Percentiles rank a stretch among this genome's conserved stretches.
Conservation (phyloP, 2,797 vertebrate species). For the Zalophus californianus region DNA sequence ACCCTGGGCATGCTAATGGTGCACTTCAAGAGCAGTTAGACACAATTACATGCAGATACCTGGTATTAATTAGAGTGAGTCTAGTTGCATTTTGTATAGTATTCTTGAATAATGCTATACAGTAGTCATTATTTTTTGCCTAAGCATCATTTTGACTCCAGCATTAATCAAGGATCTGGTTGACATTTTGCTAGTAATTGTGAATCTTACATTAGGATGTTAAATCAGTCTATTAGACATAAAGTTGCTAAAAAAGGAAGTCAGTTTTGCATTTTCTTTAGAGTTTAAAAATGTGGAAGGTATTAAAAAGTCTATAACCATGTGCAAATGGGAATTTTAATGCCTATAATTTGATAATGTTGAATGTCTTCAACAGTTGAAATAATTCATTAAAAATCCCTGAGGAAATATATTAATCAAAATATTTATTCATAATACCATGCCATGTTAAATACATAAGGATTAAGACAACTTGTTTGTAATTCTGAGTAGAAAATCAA, state of each 20-base stretch:
- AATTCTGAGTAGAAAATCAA: slow-evolving; percentile 69
- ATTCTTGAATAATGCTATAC: background rate
- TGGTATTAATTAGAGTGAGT: background rate
- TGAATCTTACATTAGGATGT: background rate
- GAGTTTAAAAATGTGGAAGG: background rate
- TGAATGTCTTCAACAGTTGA: slow-evolving; percentile 36
- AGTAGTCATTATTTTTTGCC: background rate
- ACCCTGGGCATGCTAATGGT: background rate
- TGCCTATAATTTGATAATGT: slow-evolving; percentile 57
- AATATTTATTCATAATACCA: slow-evolving; percentile 62
- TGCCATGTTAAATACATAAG: slow-evolving; percentile 59
- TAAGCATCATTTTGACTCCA: background rate
- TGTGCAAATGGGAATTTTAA: slow-evolving; percentile 46
- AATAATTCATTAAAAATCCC: slow-evolving; percentile 63
- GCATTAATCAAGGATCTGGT: background rate
- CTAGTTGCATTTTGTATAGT: background rate
- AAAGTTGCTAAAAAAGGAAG: slow-evolving; percentile 44
- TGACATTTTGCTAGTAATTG: slow-evolving; percentile 22
- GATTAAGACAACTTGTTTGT: slow-evolving; percentile 68
- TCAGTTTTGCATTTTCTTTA: slow-evolving; percentile 59
- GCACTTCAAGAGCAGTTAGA: background rate
- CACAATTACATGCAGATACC: background rate
- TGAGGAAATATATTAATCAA: slow-evolving; percentile 49
- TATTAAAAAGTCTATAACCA: slow-evolving; percentile 14
- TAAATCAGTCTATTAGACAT: slow-evolving; percentile 15